Percentiles rank a stretch among this genome's conserved stretches.
phyloP scores from a whole-genome alignment of 1,140 invertebrate genomes.

The Drosophila rufa region DNA sequence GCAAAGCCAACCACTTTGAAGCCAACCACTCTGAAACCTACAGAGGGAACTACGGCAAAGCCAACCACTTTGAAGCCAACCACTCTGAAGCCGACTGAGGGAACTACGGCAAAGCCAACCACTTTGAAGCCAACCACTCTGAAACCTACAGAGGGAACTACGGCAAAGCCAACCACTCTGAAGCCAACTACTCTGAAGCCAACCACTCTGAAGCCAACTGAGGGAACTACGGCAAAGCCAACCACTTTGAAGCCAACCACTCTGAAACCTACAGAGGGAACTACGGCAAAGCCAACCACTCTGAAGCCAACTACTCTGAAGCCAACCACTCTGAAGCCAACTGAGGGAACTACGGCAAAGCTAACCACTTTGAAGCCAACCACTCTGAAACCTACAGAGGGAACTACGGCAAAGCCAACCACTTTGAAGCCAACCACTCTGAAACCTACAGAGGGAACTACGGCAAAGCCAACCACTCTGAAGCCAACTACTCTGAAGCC shows the following conservation, averaged over 20 bases:
- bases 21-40: not conserved
- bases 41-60: too few species aligned
- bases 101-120: conserved; percentile 24
- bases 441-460: not conserved
- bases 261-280: not conserved
- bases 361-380: conserved; percentile 6
- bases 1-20: not conserved
- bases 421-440: not conserved
- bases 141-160: not conserved
- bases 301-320: not conserved
- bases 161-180: not conserved
- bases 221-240: not conserved
- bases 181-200: not conserved
- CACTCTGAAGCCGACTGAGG: not conserved
- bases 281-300: conserved; percentile 12
- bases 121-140: conserved; percentile 25
- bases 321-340: conserved; percentile 14
- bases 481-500: conserved; percentile 23
- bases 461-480: too few species aligned
- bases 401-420: too few species aligned
- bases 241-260: conserved; percentile 7
- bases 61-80: conserved; percentile 2
- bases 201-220: not conserved
- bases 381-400: not conserved
- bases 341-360: not conserved